These are phyloP conservation scores for Vireo griseus DNA, from an alignment of 2,797 vertebrate species.

Conservation along the genomic window DNA sequence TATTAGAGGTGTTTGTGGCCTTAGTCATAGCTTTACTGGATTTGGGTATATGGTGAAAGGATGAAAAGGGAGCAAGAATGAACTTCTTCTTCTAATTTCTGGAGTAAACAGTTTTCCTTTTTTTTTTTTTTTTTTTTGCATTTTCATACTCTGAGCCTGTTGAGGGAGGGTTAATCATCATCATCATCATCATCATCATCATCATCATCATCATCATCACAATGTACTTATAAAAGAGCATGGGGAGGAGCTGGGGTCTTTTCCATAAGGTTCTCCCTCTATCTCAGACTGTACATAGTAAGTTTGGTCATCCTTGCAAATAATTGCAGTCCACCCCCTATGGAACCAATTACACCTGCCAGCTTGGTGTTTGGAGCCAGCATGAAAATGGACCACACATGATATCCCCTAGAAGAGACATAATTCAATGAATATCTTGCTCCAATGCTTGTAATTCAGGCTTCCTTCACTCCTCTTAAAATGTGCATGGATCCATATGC, in stretches of 20 bases:
- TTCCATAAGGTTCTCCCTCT: not conserved
- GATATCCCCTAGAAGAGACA: rapidly evolving
- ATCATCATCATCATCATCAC: not conserved
- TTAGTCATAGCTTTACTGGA: not conserved
- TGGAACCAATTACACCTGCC: not conserved
- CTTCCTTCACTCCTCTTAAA: not conserved
- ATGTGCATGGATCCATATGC: not conserved
- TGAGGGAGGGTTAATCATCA: not conserved
- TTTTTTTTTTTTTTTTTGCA: not conserved
- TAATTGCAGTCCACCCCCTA: not conserved
- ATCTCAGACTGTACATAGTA: not conserved
- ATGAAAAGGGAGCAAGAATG: not conserved
- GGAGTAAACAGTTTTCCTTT: not conserved
- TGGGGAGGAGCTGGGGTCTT: not conserved
- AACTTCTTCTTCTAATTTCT: not conserved
- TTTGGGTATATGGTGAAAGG: not conserved
- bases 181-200: no score
- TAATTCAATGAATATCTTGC: not conserved
- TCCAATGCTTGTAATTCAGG: not conserved
- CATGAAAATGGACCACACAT: not conserved
- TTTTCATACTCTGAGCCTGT: not conserved
- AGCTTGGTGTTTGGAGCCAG: not conserved
- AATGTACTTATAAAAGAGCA: not conserved
- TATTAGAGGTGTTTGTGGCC: not conserved
- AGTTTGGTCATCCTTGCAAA: not conserved